phyloP scores from a whole-genome alignment of 2,888 invertebrate species.

The Synanthedon formicaeformis region DNA sequence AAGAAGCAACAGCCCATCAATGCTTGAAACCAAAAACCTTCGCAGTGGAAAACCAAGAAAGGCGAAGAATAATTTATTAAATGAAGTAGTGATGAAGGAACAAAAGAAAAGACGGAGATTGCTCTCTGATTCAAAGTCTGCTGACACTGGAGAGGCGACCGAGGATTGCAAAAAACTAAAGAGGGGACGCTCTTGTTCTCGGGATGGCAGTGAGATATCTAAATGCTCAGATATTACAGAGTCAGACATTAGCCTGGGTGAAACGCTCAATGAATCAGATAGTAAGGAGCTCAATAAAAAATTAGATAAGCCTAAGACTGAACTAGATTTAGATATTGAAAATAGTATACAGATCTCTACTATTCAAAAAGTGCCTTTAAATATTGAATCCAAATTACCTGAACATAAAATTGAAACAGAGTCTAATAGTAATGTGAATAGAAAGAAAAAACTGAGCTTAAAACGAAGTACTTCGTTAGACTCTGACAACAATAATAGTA shows the following conservation, averaged over 20 bases:
- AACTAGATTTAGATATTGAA: slow-evolving; percentile 69
- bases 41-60: slow-evolving; percentile 77
- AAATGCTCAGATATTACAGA: slow-evolving; percentile 73
- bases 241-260: slow-evolving; percentile 74
- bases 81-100: slow-evolving; percentile 71
- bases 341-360: slow-evolving; percentile 68
- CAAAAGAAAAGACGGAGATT: slow-evolving; percentile 66
- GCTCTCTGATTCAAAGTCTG: slow-evolving; percentile 65
- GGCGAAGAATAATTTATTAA: slow-evolving; percentile 65
- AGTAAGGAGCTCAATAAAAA: slow-evolving; percentile 63
- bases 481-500: slow-evolving; percentile 69
- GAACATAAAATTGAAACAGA: slow-evolving; percentile 46
- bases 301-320: slow-evolving; percentile 68
- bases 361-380: slow-evolving; percentile 66
- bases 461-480: slow-evolving; percentile 67
- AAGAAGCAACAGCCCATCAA: slow-evolving; percentile 62
- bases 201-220: slow-evolving; percentile 72
- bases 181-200: slow-evolving; percentile 59
- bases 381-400: slow-evolving; percentile 51
- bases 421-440: slow-evolving; percentile 42
- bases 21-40: slow-evolving; percentile 67
- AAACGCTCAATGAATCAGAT: slow-evolving; percentile 57
- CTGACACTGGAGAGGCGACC: slow-evolving; percentile 38
- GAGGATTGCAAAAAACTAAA: slow-evolving; percentile 58
- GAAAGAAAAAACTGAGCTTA: slow-evolving; percentile 62